A percentile compares a stretch with the other conserved stretches of the same genome.
These are phyloP conservation scores for Colius striatus DNA, from an alignment of 2,113 vertebrate genomes.

Conservation along the genomic window DNA sequence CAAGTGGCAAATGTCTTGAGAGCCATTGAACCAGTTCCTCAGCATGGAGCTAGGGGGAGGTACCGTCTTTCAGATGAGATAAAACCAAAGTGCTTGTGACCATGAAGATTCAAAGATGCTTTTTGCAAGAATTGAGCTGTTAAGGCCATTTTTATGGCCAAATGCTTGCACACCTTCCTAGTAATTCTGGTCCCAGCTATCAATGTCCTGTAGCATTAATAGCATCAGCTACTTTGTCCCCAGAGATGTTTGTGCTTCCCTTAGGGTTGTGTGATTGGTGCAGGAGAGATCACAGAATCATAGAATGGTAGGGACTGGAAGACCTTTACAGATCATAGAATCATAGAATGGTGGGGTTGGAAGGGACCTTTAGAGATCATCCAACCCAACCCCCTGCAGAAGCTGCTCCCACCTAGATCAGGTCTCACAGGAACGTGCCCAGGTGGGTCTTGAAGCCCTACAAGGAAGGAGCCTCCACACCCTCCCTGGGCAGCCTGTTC, in stretches of 20 bases:
- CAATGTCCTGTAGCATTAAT: accelerated
- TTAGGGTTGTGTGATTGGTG: not conserved
- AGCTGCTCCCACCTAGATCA: too few species aligned
- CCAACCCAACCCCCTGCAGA: too few species aligned
- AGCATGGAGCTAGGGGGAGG: constrained; percentile 41
- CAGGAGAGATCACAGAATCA: not conserved
- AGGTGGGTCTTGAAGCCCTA: too few species aligned
- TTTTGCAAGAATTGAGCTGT: not conserved
- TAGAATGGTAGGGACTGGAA: too few species aligned
- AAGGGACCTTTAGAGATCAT: too few species aligned
- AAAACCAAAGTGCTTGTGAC: not conserved
- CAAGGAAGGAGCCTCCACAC: too few species aligned
- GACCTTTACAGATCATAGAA: too few species aligned
- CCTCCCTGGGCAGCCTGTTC: too few species aligned
- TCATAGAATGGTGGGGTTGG: too few species aligned
- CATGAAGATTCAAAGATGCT: not conserved
- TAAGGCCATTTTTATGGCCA: not conserved
- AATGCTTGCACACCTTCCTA: not conserved
- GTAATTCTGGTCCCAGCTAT: not conserved
- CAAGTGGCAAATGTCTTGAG: not conserved
- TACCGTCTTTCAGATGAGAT: not conserved
- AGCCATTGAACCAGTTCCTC: constrained; percentile 13
- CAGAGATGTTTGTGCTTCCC: not conserved
- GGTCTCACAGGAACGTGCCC: too few species aligned
- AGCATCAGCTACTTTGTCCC: not conserved